Conservation (phyloP, 2,797 vertebrate species). For the Cynopterus sphinx region DNA sequence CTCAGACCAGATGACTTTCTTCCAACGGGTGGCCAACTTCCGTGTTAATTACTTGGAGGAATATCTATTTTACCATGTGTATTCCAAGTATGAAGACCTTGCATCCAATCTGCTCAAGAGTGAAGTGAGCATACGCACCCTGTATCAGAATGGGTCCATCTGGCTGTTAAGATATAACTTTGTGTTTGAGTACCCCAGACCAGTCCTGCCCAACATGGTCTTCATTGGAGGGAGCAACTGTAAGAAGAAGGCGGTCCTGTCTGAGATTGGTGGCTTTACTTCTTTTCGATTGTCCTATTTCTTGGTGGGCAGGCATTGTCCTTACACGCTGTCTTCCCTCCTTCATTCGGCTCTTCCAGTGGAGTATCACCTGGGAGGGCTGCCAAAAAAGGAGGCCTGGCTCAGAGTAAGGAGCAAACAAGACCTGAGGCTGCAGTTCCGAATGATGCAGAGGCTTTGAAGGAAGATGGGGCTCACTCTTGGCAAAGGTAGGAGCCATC, state of each 20-base stretch:
- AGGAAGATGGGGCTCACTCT: neutral
- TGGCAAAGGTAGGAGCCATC: neutral
- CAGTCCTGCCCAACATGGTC: conserved; percentile 89
- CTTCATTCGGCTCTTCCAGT: neutral
- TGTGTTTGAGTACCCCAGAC: conserved; percentile 85
- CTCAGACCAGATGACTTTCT: conserved; percentile 81
- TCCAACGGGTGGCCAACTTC: conserved; percentile 76
- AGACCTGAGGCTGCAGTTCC: neutral
- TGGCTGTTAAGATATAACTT: conserved; percentile 87
- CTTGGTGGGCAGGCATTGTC: neutral
- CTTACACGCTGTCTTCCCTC: fast-evolving
- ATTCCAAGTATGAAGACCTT: conserved; percentile 56
- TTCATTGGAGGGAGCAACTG: conserved; percentile 89
- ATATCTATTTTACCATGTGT: conserved; percentile 61
- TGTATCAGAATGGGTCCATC: conserved; percentile 75
- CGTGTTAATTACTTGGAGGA: conserved; percentile 66
- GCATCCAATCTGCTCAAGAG: conserved; percentile 72
- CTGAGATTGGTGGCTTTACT: conserved; percentile 76
- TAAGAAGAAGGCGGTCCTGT: conserved; percentile 79
- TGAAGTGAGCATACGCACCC: conserved; percentile 62
- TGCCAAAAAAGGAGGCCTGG: neutral
- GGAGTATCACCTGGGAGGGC: neutral
- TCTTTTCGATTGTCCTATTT: neutral
- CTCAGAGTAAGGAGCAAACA: fast-evolving
- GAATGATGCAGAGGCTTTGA: neutral